Base-by-base conservation (phyloP, 2,797 vertebrate species). In the Syngnathus rostellatus region DNA sequence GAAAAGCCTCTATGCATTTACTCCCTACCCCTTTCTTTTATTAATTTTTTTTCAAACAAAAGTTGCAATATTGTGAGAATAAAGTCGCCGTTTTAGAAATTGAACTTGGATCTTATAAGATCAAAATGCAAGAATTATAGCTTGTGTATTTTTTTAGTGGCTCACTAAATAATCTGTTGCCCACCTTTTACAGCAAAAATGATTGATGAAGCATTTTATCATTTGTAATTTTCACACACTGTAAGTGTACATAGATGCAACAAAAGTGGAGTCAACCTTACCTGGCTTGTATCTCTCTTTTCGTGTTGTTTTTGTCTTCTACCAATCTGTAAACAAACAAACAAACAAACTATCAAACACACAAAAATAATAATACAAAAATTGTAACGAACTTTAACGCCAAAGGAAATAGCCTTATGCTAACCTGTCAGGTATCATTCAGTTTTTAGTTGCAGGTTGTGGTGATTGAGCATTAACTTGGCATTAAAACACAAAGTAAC, bases 1-100 rank as follows among this genome's bases (percentile, higher is more conserved):
- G 72, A 77, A 86, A 85, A 72, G 79, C 75, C 50, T 21, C 50
- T 2, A 21, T 51, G 50, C 19, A 10, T 9, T 21, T n/a, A 21
- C 21, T 7, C 50, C 19, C 1, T 31, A 31, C 31, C 31, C 31
- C 31, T 31, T 4, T 31, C 31, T 31, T 31, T 31, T 31, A 31
- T 31, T 31, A 4, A 4, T 31, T 31, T 31, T 31, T 31, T 31
- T 31, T 31, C 31, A 31, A 31, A 31, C 31, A 50, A 50, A 50
- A 50, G 6, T 19, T 7, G 0, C 2, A 50, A 6, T 50, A 6
- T 7, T 50, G 16, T 48, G 2, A 50, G 46, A 50, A 50, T 19
- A 2, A 17, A 48, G 46, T 50, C 16, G 2, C 19, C 7, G 6
- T 19, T 50, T 45, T n/a, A 43, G 41, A 43, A 43, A 43, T 4